phyloP scores from a whole-genome alignment of 2,888 invertebrate genomes.

The Troilus luridus region DNA sequence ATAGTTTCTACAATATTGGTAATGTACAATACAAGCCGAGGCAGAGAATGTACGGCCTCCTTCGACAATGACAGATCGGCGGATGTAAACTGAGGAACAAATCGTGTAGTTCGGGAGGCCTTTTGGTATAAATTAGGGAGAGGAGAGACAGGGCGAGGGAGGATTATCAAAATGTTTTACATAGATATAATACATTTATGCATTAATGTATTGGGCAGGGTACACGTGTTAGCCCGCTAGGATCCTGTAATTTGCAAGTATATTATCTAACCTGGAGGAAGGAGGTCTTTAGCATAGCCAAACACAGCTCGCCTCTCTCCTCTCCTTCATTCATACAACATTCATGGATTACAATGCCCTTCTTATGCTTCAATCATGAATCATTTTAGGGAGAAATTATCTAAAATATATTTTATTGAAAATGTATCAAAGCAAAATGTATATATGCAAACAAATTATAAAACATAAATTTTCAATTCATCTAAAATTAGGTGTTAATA shows the following conservation, averaged over 20 bases:
- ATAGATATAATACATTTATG: constrained; percentile 60
- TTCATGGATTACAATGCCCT: not conserved
- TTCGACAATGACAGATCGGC: constrained; percentile 33
- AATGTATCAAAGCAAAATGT: not conserved
- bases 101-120: constrained; percentile 44
- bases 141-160: not conserved
- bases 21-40: not conserved
- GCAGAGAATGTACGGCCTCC: not conserved
- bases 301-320: constrained; percentile 16
- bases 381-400: not conserved
- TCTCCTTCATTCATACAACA: not conserved
- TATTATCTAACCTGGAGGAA: constrained; percentile 43
- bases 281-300: constrained; percentile 19
- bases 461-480: too few relatives aligned
- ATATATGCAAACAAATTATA: too few relatives aligned
- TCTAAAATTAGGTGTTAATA: too few relatives aligned
- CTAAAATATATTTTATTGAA: not conserved
- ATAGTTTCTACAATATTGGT: not conserved
- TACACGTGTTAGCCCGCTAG: constrained; percentile 52
- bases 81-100: constrained; percentile 20
- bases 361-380: not conserved
- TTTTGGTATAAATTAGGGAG: constrained; percentile 50
- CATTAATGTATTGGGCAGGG: constrained; percentile 51
- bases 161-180: constrained; percentile 59
- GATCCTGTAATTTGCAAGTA: constrained; percentile 57